These are phyloP conservation scores for Dioctria rufipes DNA, from an alignment of 2,888 invertebrate genomes.

Conservation along the genomic window DNA sequence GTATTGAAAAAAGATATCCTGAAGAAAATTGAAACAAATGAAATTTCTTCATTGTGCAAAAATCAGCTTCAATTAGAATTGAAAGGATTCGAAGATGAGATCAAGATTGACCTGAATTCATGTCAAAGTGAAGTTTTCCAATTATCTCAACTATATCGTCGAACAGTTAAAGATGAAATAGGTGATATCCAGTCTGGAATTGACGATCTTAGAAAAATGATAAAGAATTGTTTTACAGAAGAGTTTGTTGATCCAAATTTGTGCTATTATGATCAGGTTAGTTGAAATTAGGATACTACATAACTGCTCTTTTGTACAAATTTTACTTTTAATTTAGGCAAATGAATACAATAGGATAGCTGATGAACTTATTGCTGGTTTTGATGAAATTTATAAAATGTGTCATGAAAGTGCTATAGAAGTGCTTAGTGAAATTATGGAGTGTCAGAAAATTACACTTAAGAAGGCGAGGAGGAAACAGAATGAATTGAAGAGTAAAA, in stretches of 20 bases:
- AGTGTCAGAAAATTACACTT: not conserved
- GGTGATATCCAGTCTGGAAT: not conserved
- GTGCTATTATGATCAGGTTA: too few species aligned
- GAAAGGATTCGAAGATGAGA: not conserved
- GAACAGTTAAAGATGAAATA: not conserved
- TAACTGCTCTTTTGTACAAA: too few species aligned
- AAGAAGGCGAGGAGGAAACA: constrained; percentile 7
- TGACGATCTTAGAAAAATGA: too few species aligned
- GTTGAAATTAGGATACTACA: too few species aligned
- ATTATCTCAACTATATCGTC: not conserved
- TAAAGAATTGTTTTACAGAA: too few species aligned
- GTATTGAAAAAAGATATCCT: not conserved
- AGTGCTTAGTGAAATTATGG: constrained; percentile 11
- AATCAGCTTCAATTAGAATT: not conserved
- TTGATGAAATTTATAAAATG: constrained; percentile 12
- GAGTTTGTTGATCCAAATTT: too few species aligned
- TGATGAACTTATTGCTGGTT: not conserved
- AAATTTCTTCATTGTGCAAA: not conserved
- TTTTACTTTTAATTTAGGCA: not conserved
- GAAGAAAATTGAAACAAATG: not conserved
- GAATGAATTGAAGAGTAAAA: not conserved
- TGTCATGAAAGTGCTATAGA: not conserved
- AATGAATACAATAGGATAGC: not conserved
- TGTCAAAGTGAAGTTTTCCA: not conserved
- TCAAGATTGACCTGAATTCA: not conserved